Conservation (phyloP, 2,797 vertebrate species). For the Sebastes melanostomus region DNA sequence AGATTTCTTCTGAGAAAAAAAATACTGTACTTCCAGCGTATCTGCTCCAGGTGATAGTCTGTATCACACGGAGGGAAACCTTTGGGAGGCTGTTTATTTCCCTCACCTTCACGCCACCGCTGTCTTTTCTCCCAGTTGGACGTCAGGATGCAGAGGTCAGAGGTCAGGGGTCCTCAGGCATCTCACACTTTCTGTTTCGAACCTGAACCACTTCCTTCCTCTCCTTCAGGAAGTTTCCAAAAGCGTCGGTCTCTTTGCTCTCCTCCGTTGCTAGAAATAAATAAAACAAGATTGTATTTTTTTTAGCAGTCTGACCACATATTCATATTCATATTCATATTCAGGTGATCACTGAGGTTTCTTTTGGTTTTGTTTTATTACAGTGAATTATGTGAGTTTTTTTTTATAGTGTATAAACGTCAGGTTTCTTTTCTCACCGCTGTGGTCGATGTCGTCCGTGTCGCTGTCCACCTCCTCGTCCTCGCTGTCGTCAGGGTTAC, state of each 20-base stretch:
- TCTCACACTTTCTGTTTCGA: constrained; percentile 72
- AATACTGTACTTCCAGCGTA: neutral
- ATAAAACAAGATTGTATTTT: neutral
- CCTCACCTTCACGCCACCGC: neutral
- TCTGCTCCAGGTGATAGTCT: constrained; percentile 20
- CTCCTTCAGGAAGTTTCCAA: constrained; percentile 90
- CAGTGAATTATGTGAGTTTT: neutral
- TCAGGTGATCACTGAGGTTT: neutral
- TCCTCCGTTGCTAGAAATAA: constrained; percentile 85
- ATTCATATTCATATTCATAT: too few species aligned
- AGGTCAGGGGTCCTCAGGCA: constrained; percentile 30
- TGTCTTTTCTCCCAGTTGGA: neutral
- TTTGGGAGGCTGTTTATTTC: neutral
- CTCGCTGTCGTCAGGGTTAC: constrained; percentile 79
- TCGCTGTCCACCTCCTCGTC: constrained; percentile 88
- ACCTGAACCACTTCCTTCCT: constrained; percentile 82
- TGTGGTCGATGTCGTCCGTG: constrained; percentile 90
- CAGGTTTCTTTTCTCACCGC: constrained; percentile 74
- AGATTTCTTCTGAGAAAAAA: neutral
- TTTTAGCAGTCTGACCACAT: too few species aligned
- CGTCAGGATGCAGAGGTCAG: neutral
- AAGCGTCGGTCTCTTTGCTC: constrained; percentile 88
- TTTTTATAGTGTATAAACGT: neutral
- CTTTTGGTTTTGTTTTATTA: neutral
- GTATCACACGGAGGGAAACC: too few species aligned